Percentiles rank a stretch among this genome's conserved stretches.
Evolutionary conservation across 2,797 vertebrate species (phyloP).

Genomic region (Dipus sagitta): DNA sequence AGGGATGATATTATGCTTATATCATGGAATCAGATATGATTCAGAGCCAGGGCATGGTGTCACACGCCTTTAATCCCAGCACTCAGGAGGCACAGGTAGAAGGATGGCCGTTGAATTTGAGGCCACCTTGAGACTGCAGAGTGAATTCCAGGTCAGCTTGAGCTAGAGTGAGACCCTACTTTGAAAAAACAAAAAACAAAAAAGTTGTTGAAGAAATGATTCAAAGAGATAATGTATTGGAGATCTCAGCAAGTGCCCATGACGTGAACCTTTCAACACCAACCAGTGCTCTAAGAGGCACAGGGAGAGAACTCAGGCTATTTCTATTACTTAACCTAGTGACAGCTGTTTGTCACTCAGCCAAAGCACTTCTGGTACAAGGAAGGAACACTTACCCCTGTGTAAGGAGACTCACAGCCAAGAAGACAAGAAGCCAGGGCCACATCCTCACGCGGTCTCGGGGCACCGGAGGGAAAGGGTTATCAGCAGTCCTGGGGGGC

Average conservation of each 20-base stretch:
- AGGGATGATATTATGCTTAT: not conserved
- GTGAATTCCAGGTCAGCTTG: too few relatives aligned
- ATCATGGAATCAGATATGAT: not conserved
- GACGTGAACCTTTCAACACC: not conserved
- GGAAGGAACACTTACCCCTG: conserved; percentile 59
- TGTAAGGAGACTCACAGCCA: not conserved
- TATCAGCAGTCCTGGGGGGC: not conserved
- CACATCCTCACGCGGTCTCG: not conserved
- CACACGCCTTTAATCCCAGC: too few relatives aligned
- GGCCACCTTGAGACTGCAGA: too few relatives aligned
- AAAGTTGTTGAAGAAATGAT: too few relatives aligned
- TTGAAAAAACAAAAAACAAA: too few relatives aligned
- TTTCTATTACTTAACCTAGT: not conserved
- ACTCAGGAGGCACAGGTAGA: too few relatives aligned
- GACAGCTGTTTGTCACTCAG: not conserved
- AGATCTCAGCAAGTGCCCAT: not conserved
- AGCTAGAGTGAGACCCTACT: too few relatives aligned
- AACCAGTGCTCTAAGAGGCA: not conserved
- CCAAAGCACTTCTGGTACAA: not conserved
- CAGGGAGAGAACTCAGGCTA: not conserved
- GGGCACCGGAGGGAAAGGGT: not conserved
- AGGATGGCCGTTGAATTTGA: too few relatives aligned
- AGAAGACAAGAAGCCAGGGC: conserved; percentile 35
- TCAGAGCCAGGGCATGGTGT: not conserved
- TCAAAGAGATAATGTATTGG: not conserved